Base-by-base conservation (phyloP, 2,113 vertebrate species). In the Aegithalos caudatus region DNA sequence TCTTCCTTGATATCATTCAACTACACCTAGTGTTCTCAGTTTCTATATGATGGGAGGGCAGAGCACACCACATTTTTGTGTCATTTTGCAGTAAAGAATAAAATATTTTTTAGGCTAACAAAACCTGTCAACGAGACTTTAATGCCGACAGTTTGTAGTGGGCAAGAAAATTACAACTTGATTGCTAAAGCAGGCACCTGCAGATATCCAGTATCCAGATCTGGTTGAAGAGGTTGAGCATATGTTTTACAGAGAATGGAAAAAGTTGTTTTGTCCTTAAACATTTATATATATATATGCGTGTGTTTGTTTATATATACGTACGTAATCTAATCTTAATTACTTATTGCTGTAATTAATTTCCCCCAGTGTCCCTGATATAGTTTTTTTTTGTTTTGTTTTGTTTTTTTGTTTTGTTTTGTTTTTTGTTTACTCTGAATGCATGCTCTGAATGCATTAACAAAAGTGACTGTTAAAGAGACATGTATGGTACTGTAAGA, bases 241-340 rank as follows among this genome's bases (percentile, higher is more conserved):
- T 24, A 12, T 14, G 35, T 60, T 86, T 72, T 40, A 44, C 12
- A 29, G 29, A 72, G 20, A 67, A 13, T 35, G 9, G 11, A 76
- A 74, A 58, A 80, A 45, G 4, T 42, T 38, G 5, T 3, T 76
- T 72, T 86, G 10, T 31, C 20, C 17, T 74, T 73, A 48, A 85
- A 38, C 8, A 15, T 24, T 9, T 20, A 33, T 65, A 23, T 23
- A 22, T 29, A 21, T 7, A 7, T 20, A 25, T 27, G 5, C 27
- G 2, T 9, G n/a, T n/a, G n/a, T n/a, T n/a, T n/a, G 9, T n/a
- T 5, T 10, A 10, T 10, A 29, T 5, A n/a, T 14, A 12, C 20
- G 14, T 11, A 19, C 64, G 17, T 12, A n/a, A 56, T 81, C 22
- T 53, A 14, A 54, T 42, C 13, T 71, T 58, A 13, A 12, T 84